phyloP scores from a whole-genome alignment of 2,888 invertebrate species.

The Diarsia mendica region DNA sequence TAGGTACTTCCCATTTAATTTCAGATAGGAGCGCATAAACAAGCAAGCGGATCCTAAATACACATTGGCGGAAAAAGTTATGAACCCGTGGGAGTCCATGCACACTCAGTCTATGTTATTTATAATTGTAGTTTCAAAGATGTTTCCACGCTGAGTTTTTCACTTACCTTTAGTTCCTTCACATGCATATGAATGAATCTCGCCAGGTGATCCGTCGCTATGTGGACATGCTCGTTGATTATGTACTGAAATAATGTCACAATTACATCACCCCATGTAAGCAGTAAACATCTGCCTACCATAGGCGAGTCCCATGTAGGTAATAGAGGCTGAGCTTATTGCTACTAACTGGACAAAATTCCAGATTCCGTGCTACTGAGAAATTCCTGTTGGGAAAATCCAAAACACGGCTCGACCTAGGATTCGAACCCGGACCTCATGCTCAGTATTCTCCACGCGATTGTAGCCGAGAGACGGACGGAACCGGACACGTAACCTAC shows the following conservation, averaged over 20 bases:
- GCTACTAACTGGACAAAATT: not conserved
- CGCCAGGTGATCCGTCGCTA: constrained; percentile 85
- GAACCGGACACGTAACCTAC: too few relatives aligned
- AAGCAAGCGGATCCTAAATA: constrained; percentile 29
- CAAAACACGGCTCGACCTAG: not conserved
- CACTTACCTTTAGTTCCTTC: constrained; percentile 84
- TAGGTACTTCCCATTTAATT: constrained; percentile 3
- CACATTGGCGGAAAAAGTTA: constrained; percentile 16
- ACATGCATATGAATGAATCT: constrained; percentile 84
- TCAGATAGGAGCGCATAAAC: constrained; percentile 8
- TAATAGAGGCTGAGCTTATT: not conserved
- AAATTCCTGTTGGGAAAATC: not conserved
- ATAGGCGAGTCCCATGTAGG: not conserved
- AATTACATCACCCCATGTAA: not conserved
- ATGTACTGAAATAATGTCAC: constrained; percentile 79
- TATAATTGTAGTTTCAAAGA: too few relatives aligned
- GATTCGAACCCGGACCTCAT: not conserved
- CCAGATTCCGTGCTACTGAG: not conserved
- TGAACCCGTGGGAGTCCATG: not conserved
- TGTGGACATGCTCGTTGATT: constrained; percentile 86
- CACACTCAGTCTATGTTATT: not conserved
- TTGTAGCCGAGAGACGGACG: too few relatives aligned
- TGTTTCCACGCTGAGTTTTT: too few relatives aligned
- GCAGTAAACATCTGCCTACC: not conserved
- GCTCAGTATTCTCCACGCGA: too few relatives aligned